Evolutionary conservation across 1,140 invertebrate genomes (phyloP).

Genomic region (Aphis craccivora): DNA sequence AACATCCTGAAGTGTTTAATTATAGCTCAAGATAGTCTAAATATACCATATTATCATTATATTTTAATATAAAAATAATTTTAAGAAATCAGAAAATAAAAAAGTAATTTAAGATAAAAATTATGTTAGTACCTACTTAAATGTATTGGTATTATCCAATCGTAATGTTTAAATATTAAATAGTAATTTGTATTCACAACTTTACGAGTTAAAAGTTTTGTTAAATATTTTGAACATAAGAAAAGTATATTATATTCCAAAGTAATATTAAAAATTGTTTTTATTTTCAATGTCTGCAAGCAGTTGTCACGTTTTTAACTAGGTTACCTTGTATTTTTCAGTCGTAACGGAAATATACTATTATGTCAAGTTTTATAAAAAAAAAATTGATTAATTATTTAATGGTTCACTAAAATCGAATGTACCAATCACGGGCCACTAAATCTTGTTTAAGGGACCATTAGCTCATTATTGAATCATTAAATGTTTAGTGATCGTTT

Average conservation of each 20-base stretch:
- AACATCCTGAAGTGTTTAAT: neutral
- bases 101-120: neutral
- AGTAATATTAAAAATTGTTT: neutral
- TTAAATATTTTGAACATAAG: no score
- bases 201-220: neutral
- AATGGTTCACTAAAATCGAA: neutral
- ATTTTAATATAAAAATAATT: slow-evolving; percentile 15
- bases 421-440: neutral
- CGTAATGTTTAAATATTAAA: neutral
- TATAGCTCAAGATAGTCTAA: neutral
- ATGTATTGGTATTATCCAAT: neutral
- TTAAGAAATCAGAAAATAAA: neutral
- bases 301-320: neutral
- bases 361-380: neutral
- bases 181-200: neutral
- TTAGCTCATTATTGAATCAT: neutral
- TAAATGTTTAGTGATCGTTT: neutral
- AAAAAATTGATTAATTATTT: neutral
- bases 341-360: neutral
- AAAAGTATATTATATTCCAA: neutral
- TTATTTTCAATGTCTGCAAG: neutral
- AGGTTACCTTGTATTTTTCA: neutral
- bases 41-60: neutral
- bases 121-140: no score
- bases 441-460: neutral